Conservation (phyloP, 2,888 invertebrate genomes). For the Scaptomyza flava region DNA sequence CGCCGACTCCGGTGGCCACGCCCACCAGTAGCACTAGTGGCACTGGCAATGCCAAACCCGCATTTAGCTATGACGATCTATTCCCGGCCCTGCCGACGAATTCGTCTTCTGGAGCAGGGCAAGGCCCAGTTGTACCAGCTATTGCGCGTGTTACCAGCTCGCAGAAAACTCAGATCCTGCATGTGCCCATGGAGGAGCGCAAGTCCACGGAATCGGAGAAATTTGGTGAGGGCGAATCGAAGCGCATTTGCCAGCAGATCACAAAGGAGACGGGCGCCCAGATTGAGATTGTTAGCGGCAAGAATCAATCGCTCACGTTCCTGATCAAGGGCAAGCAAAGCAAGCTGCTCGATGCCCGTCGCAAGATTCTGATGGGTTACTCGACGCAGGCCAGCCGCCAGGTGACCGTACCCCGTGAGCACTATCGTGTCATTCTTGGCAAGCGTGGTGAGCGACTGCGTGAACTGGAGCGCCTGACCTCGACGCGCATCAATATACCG, state of each 20-base stretch:
- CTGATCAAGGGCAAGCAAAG: conserved; percentile 96
- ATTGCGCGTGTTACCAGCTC: conserved; percentile 93
- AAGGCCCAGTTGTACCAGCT: conserved; percentile 86
- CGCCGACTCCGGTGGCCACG: conserved; percentile 80
- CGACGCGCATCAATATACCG: conserved; percentile 97
- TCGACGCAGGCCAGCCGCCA: conserved; percentile 95
- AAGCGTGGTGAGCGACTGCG: conserved; percentile 93
- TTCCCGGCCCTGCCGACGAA: conserved; percentile 96
- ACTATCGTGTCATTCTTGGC: conserved; percentile 97
- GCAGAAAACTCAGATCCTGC: conserved; percentile 95
- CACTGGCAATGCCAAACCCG: conserved; percentile 81
- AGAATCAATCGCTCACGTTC: conserved; percentile 98
- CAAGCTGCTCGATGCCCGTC: conserved; percentile 95
- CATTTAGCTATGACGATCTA: conserved; percentile 94
- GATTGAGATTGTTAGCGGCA: conserved; percentile 97
- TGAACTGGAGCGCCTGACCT: conserved; percentile 95
- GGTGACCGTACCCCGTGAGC: conserved; percentile 96
- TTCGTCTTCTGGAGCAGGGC: conserved; percentile 84
- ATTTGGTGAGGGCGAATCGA: conserved; percentile 97
- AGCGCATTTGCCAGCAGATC: conserved; percentile 95
- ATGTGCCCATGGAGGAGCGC: conserved; percentile 96
- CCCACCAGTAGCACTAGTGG: conserved; percentile 78
- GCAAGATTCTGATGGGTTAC: conserved; percentile 95
- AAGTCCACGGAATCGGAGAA: conserved; percentile 94
- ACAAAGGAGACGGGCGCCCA: conserved; percentile 96